These are phyloP conservation scores for Thelaira solivaga DNA, from an alignment of 2,888 invertebrate species.

Conservation along the genomic window DNA sequence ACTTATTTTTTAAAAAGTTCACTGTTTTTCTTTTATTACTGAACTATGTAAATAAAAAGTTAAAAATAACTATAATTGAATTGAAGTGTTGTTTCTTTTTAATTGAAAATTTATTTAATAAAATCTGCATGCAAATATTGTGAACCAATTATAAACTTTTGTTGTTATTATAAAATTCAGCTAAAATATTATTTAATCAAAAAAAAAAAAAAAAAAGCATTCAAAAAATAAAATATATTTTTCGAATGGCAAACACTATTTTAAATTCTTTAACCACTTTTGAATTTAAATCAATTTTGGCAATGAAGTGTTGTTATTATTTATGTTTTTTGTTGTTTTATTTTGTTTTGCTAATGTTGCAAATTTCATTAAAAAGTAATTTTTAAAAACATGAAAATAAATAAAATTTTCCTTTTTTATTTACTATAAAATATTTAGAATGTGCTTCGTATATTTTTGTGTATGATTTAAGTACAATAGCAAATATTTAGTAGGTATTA, in stretches of 20 bases:
- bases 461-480: too few relatives aligned
- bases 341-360: conserved; percentile 1
- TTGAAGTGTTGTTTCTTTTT: background rate
- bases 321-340: background rate
- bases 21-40: too few relatives aligned
- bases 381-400: background rate
- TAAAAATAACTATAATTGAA: too few relatives aligned
- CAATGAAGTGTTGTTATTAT: background rate
- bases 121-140: background rate
- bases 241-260: background rate
- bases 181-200: conserved; percentile 3
- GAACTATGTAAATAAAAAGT: too few relatives aligned
- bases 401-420: conserved; percentile 3
- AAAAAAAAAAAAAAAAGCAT: background rate
- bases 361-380: conserved; percentile 44
- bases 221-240: background rate
- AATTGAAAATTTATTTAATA: background rate
- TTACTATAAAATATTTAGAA: conserved; percentile 18
- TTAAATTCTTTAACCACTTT: background rate
- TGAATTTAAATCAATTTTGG: conserved; percentile 18
- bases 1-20: too few relatives aligned
- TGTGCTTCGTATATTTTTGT: background rate
- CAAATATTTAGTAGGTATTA: background rate
- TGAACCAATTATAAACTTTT: background rate
- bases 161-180: background rate